Base-by-base conservation (phyloP, 2,888 invertebrate species). In the Brachypalpus laphriformis region DNA sequence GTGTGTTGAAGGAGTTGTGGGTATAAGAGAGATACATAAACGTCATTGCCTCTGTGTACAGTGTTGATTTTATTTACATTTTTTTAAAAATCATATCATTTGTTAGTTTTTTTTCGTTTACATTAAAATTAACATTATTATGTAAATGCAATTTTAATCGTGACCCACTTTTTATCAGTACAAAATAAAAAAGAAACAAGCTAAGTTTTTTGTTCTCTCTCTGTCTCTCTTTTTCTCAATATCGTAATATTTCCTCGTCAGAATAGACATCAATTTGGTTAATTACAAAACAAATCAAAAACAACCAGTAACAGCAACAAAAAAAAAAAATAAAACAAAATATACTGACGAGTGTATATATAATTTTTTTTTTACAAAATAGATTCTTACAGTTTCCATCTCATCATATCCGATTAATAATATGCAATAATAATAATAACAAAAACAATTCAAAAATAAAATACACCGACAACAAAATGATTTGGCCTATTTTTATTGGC, bases 271-370 rank as follows among this genome's bases (percentile, higher is more conserved):
- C 14, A 56, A 70, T 70, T 82, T 63, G 75, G 56, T 77, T 34
- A 45, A 42, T 16, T 25, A 59, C 49, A 75, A 65, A 25, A 71
- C 37, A 59, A 65, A 71, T 54, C 16, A 59, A 5, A 28, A 71
- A 1, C 20, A 34, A 47, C 20, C n/a, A 59, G 25, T 31, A 40
- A 11, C 57, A 66, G 18, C n/a, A 68, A 28, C 18, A 66, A 51
- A 71, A 45, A 45, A 20, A 14, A 65, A 40, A 18, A 70, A 14
- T 63, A 65, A 34, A 71, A 31, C 51, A 65, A 71, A 66, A 70
- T 75, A 75, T 80, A 85, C 89, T 90, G 91, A 91, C 91, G 91
- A 91, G 89, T 89, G 89, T 91, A 91, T 90, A 91, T 91, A 91
- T 91, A 91, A 91, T 91, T 91, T 91, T 91, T 89, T 88, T 91